Conservation (phyloP, 1,140 invertebrate genomes). For the Pollicipes pollicipes region DNA sequence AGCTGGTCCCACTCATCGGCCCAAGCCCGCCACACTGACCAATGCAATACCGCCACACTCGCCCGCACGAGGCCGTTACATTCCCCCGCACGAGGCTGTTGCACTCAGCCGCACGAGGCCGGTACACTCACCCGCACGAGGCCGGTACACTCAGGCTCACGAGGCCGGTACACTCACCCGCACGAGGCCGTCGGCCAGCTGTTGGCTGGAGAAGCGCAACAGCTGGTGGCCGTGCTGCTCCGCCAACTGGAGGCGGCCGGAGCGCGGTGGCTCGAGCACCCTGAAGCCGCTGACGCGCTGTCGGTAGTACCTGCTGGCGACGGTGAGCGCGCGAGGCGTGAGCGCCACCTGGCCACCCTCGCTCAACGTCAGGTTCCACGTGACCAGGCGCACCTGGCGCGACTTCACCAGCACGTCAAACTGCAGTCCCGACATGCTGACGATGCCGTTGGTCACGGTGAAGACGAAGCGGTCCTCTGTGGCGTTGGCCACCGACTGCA, state of each 20-base stretch:
- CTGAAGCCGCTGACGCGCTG: not conserved
- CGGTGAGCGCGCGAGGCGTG: not conserved
- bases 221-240: not conserved
- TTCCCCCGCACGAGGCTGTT: too few relatives aligned
- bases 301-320: not conserved
- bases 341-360: not conserved
- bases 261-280: not conserved
- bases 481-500: constrained; percentile 61
- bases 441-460: constrained; percentile 75
- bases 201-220: not conserved
- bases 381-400: constrained; percentile 22
- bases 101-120: too few relatives aligned
- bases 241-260: not conserved
- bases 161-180: too few relatives aligned
- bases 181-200: not conserved
- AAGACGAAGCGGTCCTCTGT: constrained; percentile 60
- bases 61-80: too few relatives aligned
- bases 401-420: constrained; percentile 31
- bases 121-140: too few relatives aligned
- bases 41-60: too few relatives aligned
- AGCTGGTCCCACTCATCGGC: too few relatives aligned
- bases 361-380: not conserved
- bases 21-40: too few relatives aligned
- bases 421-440: constrained; percentile 26
- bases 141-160: too few relatives aligned